phyloP scores from a whole-genome alignment of 2,888 invertebrate genomes.

The Elgonia sp. region DNA sequence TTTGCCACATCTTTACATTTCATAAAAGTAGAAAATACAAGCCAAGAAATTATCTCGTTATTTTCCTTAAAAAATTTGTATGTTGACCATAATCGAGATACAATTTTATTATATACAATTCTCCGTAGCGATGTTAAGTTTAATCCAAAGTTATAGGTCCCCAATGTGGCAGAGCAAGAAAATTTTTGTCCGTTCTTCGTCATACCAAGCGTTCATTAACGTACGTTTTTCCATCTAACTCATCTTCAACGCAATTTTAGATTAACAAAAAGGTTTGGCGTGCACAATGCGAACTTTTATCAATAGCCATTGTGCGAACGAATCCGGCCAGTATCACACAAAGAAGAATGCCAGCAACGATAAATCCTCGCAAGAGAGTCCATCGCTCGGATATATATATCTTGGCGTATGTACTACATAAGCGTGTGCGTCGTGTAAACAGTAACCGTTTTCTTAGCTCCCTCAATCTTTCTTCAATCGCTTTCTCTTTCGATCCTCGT shows the following conservation, averaged over 20 bases:
- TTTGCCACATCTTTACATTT: background rate
- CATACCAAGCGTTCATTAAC: slow-evolving; percentile 36
- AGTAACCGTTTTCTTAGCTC: slow-evolving; percentile 72
- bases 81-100: too few species aligned
- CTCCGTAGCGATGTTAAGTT: too few species aligned
- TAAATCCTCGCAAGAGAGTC: slow-evolving; percentile 62
- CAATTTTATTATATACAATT: too few species aligned
- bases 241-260: slow-evolving; percentile 45
- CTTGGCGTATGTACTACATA: slow-evolving; percentile 36
- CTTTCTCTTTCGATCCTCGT: slow-evolving; percentile 48
- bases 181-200: too few species aligned
- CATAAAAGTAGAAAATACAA: too few species aligned
- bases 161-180: background rate
- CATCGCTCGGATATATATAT: slow-evolving; percentile 35
- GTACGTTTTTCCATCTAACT: slow-evolving; percentile 28
- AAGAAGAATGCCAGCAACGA: slow-evolving; percentile 63
- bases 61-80: too few species aligned
- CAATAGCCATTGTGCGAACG: slow-evolving; percentile 63
- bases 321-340: slow-evolving; percentile 54
- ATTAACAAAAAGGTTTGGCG: slow-evolving; percentile 64
- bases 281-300: slow-evolving; percentile 66
- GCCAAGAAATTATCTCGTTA: too few species aligned
- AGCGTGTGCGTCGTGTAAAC: slow-evolving; percentile 56
- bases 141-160: too few species aligned
- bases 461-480: slow-evolving; percentile 40